These are phyloP conservation scores for Axea sp. DNA, from an alignment of 2,888 invertebrate species.

Conservation along the genomic window DNA sequence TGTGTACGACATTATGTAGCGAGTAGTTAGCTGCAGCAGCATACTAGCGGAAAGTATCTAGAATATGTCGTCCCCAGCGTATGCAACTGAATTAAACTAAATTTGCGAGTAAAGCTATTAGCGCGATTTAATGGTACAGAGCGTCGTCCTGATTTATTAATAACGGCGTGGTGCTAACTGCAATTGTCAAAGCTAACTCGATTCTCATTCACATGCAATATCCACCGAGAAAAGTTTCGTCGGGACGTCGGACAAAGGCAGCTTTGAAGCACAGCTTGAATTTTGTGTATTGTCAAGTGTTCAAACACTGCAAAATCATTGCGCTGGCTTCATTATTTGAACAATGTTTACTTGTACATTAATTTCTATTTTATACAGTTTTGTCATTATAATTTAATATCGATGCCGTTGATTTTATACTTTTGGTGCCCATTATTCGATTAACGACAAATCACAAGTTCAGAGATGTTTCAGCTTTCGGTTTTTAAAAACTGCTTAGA, in stretches of 20 bases:
- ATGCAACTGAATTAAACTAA: conserved; percentile 74
- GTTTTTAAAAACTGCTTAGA: too few species aligned
- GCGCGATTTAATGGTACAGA: conserved; percentile 72
- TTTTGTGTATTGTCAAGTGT: conserved; percentile 36
- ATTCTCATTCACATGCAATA: conserved; percentile 55
- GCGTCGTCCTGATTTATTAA: conserved; percentile 70
- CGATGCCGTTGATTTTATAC: conserved; percentile 10
- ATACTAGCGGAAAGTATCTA: conserved; percentile 50
- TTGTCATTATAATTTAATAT: conserved; percentile 36
- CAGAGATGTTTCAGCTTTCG: too few species aligned
- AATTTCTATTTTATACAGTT: conserved; percentile 48
- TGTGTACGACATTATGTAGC: conserved; percentile 36
- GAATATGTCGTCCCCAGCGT: conserved; percentile 60
- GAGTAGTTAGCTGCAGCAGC: conserved; percentile 37
- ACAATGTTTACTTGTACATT: conserved; percentile 57
- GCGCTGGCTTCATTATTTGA: conserved; percentile 40
- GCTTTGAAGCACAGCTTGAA: conserved; percentile 46
- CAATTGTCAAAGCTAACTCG: conserved; percentile 61
- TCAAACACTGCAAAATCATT: conserved; percentile 15
- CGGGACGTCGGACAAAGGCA: conserved; percentile 43
- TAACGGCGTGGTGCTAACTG: conserved; percentile 56
- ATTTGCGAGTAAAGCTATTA: conserved; percentile 74
- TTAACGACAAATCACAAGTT: too few species aligned
- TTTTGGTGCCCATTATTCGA: too few species aligned
- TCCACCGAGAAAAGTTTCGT: conserved; percentile 54